Conservation (phyloP, 2,797 vertebrate genomes). For the Parauchenoglanis punctatus region DNA sequence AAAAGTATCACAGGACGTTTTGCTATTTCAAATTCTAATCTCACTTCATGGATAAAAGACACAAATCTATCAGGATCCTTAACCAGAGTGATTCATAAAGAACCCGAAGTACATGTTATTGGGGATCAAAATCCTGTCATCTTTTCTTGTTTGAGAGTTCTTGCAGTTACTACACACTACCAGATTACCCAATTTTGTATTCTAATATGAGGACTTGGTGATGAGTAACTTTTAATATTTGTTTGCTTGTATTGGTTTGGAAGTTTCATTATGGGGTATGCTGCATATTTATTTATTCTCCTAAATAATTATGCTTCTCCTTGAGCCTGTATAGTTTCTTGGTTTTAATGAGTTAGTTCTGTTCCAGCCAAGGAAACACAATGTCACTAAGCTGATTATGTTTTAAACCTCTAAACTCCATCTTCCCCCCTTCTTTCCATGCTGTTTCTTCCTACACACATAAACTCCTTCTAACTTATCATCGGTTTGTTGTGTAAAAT, state of each 20-base stretch:
- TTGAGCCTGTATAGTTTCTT: constrained; percentile 46
- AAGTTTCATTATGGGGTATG: constrained; percentile 24
- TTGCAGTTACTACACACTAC: not conserved
- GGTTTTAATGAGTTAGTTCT: constrained; percentile 47
- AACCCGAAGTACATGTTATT: not conserved
- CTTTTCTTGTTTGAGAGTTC: not conserved
- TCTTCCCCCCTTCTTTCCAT: constrained; percentile 26
- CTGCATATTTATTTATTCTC: constrained; percentile 40
- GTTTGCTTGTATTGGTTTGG: not conserved
- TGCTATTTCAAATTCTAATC: not conserved
- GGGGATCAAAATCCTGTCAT: constrained; percentile 9
- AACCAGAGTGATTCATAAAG: not conserved
- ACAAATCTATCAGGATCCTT: constrained; percentile 19
- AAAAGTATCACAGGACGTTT: not conserved
- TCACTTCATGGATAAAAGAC: not conserved
- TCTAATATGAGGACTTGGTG: not conserved
- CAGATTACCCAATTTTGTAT: not conserved
- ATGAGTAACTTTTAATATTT: not conserved
- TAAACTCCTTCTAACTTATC: not conserved
- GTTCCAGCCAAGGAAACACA: constrained; percentile 44
- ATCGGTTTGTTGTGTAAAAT: not conserved
- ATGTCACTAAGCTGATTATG: constrained; percentile 54
- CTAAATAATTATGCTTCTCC: constrained; percentile 34
- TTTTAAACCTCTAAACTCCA: constrained; percentile 49
- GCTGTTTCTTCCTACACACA: constrained; percentile 19